Percentiles rank a stretch among this genome's conserved stretches.
Conservation (phyloP, 1,140 invertebrate species). For the Bilobella aurantiaca region DNA sequence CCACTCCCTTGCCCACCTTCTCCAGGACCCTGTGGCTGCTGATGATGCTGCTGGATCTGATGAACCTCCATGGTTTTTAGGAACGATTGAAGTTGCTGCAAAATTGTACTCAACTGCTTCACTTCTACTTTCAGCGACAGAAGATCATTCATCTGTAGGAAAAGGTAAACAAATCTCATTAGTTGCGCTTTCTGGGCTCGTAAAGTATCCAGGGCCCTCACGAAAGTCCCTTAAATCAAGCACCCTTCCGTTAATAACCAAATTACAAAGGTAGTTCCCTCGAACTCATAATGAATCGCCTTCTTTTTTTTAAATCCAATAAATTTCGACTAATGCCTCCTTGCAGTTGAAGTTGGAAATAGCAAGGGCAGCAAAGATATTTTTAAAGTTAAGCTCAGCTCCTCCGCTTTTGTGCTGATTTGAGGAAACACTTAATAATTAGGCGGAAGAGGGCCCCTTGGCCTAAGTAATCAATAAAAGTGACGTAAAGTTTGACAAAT, state of each 20-base stretch:
- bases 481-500: slow-evolving; percentile 1
- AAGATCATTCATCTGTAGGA: slow-evolving; percentile 54
- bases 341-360: neutral
- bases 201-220: neutral
- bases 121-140: slow-evolving; percentile 52
- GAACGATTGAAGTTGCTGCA: slow-evolving; percentile 35
- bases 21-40: slow-evolving; percentile 18
- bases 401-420: neutral
- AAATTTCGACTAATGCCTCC: no score
- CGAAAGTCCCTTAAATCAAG: neutral
- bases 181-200: neutral
- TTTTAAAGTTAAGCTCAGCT: neutral
- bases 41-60: slow-evolving; percentile 8
- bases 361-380: neutral
- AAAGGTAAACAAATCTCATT: slow-evolving; percentile 10
- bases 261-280: neutral
- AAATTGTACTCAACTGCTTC: slow-evolving; percentile 52
- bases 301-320: neutral
- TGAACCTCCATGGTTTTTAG: slow-evolving; percentile 23
- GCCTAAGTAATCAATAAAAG: slow-evolving; percentile 4
- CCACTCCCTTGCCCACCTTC: slow-evolving; percentile 21
- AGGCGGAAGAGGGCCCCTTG: neutral
- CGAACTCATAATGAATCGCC: neutral
- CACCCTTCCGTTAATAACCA: neutral
- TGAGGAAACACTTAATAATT: neutral